These are phyloP conservation scores for Synergus itoensis DNA, from an alignment of 2,888 invertebrate species.

Conservation along the genomic window DNA sequence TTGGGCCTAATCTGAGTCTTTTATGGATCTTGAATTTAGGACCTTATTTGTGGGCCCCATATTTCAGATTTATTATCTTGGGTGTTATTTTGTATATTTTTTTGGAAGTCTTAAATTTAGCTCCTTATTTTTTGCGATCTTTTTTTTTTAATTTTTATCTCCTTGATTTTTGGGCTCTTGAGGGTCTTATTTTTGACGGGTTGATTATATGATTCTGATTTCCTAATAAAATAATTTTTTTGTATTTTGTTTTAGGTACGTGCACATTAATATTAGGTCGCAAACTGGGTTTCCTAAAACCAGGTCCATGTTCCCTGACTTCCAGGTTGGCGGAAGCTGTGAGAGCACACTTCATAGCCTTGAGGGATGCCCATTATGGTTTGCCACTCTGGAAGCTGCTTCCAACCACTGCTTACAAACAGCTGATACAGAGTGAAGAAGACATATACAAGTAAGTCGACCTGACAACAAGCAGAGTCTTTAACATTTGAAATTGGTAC, in stretches of 20 bases:
- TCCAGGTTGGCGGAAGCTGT: slow-evolving; percentile 86
- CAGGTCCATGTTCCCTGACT: slow-evolving; percentile 80
- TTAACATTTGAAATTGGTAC: slow-evolving; percentile 31
- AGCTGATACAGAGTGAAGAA: slow-evolving; percentile 87
- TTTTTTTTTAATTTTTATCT: no score
- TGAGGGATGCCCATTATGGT: slow-evolving; percentile 90
- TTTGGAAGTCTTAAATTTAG: no score
- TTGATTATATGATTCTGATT: not conserved
- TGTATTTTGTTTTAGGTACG: slow-evolving; percentile 79
- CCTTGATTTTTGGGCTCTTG: no score
- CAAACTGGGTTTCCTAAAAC: slow-evolving; percentile 86
- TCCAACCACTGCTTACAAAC: slow-evolving; percentile 85
- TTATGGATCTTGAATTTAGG: no score
- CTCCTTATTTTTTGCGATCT: no score
- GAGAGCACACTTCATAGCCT: slow-evolving; percentile 87
- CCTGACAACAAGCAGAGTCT: slow-evolving; percentile 14
- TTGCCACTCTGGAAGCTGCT: slow-evolving; percentile 90
- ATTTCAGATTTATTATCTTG: no score
- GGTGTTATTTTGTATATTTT: no score
- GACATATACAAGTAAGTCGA: slow-evolving; percentile 86
- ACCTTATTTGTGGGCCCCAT: no score
- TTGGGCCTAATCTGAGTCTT: no score
- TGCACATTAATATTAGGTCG: slow-evolving; percentile 89
- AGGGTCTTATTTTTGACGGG: no score
- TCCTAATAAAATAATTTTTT: not conserved